phyloP scores from a whole-genome alignment of 1,140 invertebrate genomes.

The Aphidius ervi region DNA sequence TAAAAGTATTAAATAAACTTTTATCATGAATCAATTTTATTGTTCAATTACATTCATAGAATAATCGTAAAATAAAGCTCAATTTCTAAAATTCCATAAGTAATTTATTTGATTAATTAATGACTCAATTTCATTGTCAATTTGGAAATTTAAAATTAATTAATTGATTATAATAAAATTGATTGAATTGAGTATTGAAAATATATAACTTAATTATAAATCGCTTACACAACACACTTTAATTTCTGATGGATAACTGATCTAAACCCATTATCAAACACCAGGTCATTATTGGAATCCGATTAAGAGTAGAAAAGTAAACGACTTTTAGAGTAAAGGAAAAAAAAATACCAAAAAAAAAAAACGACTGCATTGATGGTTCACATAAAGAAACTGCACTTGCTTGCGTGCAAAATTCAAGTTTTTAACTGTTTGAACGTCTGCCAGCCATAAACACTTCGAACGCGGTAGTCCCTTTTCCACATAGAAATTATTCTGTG shows the following conservation, averaged over 20 bases:
- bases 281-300: not conserved
- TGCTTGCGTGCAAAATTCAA: constrained; percentile 32
- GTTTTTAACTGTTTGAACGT: constrained; percentile 42
- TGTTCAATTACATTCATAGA: too few relatives aligned
- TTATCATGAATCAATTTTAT: too few relatives aligned
- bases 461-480: constrained; percentile 11
- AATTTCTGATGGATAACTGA: not conserved
- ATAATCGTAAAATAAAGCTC: too few relatives aligned
- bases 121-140: too few relatives aligned
- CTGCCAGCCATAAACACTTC: constrained; percentile 35
- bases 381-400: not conserved
- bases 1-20: too few relatives aligned
- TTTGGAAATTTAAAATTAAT: too few relatives aligned
- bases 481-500: constrained; percentile 33
- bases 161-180: too few relatives aligned
- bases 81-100: too few relatives aligned
- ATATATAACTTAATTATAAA: not conserved
- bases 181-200: too few relatives aligned
- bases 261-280: not conserved
- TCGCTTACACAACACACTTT: not conserved
- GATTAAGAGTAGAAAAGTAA: not conserved
- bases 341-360: constrained; percentile 12
- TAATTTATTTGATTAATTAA: too few relatives aligned
- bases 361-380: constrained; percentile 9
- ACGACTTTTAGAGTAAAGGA: not conserved